Base-by-base conservation (phyloP, 2,888 invertebrate species). In the Cremastinae sp. region DNA sequence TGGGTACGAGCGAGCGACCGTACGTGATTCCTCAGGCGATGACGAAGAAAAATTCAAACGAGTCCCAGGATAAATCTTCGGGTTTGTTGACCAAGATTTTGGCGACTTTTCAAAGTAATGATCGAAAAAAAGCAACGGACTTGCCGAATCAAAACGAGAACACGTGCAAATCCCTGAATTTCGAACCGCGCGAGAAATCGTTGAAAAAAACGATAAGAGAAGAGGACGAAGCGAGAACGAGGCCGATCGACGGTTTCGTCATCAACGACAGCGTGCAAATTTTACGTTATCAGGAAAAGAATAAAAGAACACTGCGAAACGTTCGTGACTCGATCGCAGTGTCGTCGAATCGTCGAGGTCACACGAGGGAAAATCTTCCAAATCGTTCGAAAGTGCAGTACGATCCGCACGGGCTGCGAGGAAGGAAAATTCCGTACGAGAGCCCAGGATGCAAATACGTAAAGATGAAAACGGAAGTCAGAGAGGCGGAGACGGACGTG, bases 401-500 rank as follows among this genome's bases (percentile, higher is more conserved):
- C 0, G 18, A n/a, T 47, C 61, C 65, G 7, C n/a, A 14, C 0
- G 28, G 14, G 0, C 36, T 38, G 0, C 43, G 22, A 9, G 68
- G 68, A 65, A 79, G 74, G 38, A 56, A 47, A 34, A 66, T 56
- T n/a, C 61, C 61, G 9, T 77, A 74, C 38, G 65, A 72, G 0
- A 51, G n/a, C 12, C 65, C 49, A 8, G 73, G 77, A 4, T 77
- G 77, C 65, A 72, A 70, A 43, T 36, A 14, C 10, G 41, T 65
- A 9, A 73, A 53, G 49, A 61, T 41, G 12, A 80, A 73, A 49
- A 78, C 75, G 62, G 78, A 78, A 36, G 58, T 68, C 16, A 74
- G 38, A 45, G 79, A 76, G 41, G 71, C 74, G 3, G 77, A 78
- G 2, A 61, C 72, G 7, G 79, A 82, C 16, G 71, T 66, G 10